These are phyloP conservation scores for Astur gentilis DNA, from an alignment of 2,113 vertebrate species.

Conservation along the genomic window DNA sequence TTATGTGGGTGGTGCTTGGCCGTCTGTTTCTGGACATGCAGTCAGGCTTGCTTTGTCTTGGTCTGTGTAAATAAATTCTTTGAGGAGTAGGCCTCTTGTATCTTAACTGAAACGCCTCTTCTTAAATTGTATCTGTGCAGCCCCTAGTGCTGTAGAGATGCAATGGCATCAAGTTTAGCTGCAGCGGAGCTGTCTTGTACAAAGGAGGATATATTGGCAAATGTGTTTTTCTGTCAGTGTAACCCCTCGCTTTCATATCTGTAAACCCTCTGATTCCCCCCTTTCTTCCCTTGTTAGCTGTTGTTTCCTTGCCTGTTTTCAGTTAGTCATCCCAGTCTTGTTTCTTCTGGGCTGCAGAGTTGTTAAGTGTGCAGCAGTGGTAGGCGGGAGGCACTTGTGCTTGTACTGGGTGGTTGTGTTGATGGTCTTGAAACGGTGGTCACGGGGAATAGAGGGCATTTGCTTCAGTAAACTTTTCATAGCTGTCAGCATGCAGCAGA, in stretches of 20 bases:
- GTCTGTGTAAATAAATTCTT: too few relatives aligned
- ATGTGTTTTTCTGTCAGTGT: background rate
- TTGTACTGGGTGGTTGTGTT: fast-evolving
- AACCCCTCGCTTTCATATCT: background rate
- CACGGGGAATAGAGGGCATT: fast-evolving
- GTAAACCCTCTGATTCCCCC: background rate
- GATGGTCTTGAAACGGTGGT: background rate
- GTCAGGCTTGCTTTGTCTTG: background rate
- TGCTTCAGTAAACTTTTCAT: background rate
- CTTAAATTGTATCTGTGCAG: background rate
- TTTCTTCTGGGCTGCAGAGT: background rate
- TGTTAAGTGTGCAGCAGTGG: background rate
- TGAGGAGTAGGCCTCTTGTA: background rate
- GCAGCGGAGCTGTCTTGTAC: fast-evolving
- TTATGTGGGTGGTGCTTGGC: fast-evolving
- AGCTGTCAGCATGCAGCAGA: background rate
- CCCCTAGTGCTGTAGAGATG: background rate
- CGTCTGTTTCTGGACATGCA: background rate
- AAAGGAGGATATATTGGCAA: background rate
- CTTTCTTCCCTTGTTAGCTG: too few relatives aligned
- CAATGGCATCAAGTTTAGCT: background rate
- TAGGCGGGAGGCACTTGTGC: fast-evolving
- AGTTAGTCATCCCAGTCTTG: background rate
- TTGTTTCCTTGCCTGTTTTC: background rate
- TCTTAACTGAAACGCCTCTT: background rate